Base-by-base conservation (phyloP, 2,888 invertebrate genomes). In the Sphaerolaimus hirsutus region DNA sequence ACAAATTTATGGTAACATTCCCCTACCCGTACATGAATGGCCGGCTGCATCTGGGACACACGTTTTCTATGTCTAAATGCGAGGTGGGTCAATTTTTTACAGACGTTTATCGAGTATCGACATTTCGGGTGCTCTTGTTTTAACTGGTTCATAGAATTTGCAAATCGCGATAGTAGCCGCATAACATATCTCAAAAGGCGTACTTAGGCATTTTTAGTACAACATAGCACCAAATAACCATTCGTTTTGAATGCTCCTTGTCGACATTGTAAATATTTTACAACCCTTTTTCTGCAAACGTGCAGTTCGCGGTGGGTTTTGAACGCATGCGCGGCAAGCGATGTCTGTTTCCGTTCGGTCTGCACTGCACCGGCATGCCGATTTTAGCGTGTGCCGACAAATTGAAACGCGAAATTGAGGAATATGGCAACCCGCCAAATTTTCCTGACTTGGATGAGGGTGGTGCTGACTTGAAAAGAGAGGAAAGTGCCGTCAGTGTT, bases 11-110 rank as follows among this genome's bases (percentile, higher is more conserved):
- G 54, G 80, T 79, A 32, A 87, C 87, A 2, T 97, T 97, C 69
- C 97, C 97, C 1, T 97, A 77, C 68, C 97, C 97, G 0, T 97
- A 99, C 62, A 97, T 97, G 93, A 97, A 97, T 72, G 97, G 97
- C 12, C 75, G 83, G 41, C 74, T 97, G 46, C 97, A 97, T 73
- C 71, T 99, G 53, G 97, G 97, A 0, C 97, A 97, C 64, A 83
- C 86, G 17, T 97, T 97, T 70, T 81, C 89, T 2, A 64, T 97
- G 42, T 84, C 89, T 10, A 97, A 97, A 71, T 86, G 87, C 64
- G 97, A 97, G 71, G 81, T 81, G 14, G 27, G 46, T 43, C n/a
- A 21, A 35, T 26, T 51, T 36, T 47, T 29, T 32, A n/a, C 25
- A 36, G 21, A 38, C 45, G 22, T 22, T 32, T 32, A 45, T 2